Evolutionary conservation across 2,888 invertebrate species (phyloP).

Genomic region (Plutella xylostella): DNA sequence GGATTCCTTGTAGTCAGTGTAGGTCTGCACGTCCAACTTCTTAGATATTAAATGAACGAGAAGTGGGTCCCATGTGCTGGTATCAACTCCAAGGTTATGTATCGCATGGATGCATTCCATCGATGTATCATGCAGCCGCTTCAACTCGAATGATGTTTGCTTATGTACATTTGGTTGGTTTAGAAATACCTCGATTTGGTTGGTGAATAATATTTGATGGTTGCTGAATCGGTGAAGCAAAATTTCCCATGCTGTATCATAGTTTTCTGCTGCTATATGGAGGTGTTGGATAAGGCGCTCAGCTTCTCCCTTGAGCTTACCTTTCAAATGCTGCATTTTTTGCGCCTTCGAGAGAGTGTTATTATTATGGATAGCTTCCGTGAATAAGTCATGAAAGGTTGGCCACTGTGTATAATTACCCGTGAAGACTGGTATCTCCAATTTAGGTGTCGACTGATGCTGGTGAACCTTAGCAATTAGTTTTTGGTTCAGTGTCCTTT

Average conservation of each 20-base stretch:
- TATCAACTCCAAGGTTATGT: neutral
- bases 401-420: conserved; percentile 9
- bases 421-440: conserved; percentile 10
- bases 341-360: conserved; percentile 11
- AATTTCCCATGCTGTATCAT: no score
- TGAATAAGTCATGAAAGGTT: conserved; percentile 12
- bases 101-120: neutral
- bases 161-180: conserved; percentile 3
- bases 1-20: no score
- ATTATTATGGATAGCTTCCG: conserved; percentile 11
- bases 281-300: conserved; percentile 16
- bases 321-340: conserved; percentile 16
- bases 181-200: neutral
- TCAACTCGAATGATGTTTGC: neutral
- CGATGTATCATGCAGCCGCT: neutral
- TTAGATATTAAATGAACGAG: no score
- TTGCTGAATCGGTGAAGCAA: conserved; percentile 5
- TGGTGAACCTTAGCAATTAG: neutral
- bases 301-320: conserved; percentile 14
- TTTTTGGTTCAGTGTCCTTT: conserved; percentile 1
- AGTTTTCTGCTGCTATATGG: conserved; percentile 12
- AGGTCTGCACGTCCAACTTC: no score
- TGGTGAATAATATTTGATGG: neutral
- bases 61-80: neutral
- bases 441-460: conserved; percentile 4